Evolutionary conservation across 2,113 vertebrate species (phyloP), one percentile per base, ranked within the genome.

Genomic region (Oryzias melastigma): DNA sequence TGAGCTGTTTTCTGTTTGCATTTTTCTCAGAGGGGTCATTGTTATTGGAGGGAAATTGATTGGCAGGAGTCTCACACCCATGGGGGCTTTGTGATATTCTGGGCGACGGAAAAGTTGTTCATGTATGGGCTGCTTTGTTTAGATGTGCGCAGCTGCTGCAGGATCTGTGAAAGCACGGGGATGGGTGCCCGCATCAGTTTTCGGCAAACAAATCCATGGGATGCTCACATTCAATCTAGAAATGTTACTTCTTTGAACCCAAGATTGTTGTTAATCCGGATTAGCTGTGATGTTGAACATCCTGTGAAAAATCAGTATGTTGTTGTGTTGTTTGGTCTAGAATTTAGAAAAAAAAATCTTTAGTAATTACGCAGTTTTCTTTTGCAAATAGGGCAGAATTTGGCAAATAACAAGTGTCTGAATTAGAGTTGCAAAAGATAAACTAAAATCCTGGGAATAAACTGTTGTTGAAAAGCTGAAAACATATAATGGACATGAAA

Each of bases 31-130:
- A 76, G 80, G 84, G 80, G 44, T 73, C 62, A 62, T 73, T 85
- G 71, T 81, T 84, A 82, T 85, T 86, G 75, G 77, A 70, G 66
- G 40, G 62, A 73, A 75, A 84, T 88, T 89, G 88, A 90, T 87
- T 84, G 87, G 86, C 83, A 83, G 84, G 69, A 42, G 43, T 61
- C 56, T 59, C 1, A 12, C 59, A 44, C 80, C 78, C 77, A 35
- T 1, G 50, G 63, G 80, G 49, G 54, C 51, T 52, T 20, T 48
- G 69, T 24, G 15, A 62, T 81, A 73, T 85, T 85, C 74, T 54
- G 52, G 70, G 78, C 8, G 46, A 66, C 22, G 19, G 54, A 50
- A 58, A 84, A 78, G 79, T 78, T 58, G 53, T 72, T 78, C 65
- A 64, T 68, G 71, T 77, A 61, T 69, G 66, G 66, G 58, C 71